These are phyloP conservation scores for Drepanosiphum platanoidis DNA, from an alignment of 2,888 invertebrate species.

Conservation along the genomic window DNA sequence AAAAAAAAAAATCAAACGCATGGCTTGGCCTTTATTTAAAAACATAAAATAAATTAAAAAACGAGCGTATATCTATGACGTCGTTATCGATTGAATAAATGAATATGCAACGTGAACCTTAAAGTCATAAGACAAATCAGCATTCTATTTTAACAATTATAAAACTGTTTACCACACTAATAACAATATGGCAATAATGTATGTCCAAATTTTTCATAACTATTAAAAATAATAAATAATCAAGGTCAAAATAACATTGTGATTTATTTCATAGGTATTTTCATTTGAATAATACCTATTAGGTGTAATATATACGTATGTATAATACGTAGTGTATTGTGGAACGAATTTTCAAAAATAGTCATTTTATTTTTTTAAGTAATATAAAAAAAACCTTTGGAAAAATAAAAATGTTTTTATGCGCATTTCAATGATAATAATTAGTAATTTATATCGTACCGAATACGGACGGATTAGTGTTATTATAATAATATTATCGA, in stretches of 20 bases:
- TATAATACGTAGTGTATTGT: too few relatives aligned
- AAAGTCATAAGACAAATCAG: neutral
- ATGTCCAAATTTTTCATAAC: neutral
- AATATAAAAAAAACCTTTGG: too few relatives aligned
- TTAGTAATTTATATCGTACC: too few relatives aligned
- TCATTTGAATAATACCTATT: neutral
- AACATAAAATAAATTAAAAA: conserved; percentile 24
- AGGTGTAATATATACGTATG: too few relatives aligned
- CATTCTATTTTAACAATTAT: neutral
- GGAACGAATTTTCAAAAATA: too few relatives aligned
- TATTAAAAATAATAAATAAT: neutral
- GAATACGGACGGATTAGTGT: too few relatives aligned
- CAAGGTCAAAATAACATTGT: conserved; percentile 1
- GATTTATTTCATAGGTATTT: neutral
- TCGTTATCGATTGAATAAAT: conserved; percentile 24
- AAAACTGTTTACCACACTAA: conserved; percentile 8
- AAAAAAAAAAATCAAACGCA: too few relatives aligned
- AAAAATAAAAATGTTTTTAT: too few relatives aligned
- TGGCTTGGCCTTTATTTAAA: conserved; percentile 1
- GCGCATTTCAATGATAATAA: too few relatives aligned
- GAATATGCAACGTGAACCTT: conserved; percentile 32
- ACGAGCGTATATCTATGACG: neutral
- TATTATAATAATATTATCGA: too few relatives aligned
- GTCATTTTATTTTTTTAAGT: too few relatives aligned
- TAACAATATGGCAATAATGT: neutral